A percentile compares a stretch with the other conserved stretches of the same genome.
Evolutionary conservation across 2,888 invertebrate species (phyloP).

Genomic region (Eupithecia pulchellata): DNA sequence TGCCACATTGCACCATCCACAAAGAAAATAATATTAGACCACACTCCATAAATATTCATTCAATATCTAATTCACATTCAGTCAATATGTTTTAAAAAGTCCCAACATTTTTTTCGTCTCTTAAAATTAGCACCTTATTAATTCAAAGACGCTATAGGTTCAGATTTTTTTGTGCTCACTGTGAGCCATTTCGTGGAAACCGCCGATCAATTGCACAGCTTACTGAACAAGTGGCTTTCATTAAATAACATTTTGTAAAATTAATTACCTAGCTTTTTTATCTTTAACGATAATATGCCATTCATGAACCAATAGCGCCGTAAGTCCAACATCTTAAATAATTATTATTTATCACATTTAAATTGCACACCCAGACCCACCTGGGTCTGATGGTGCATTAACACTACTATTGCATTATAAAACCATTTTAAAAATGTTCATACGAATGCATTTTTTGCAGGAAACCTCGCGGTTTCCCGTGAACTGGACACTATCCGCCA

Average conservation of each 20-base stretch:
- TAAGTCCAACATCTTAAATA: slow-evolving; percentile 60
- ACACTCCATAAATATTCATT: slow-evolving; percentile 49
- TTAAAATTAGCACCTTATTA: slow-evolving; percentile 74
- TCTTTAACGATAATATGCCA: not conserved
- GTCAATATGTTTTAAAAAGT: slow-evolving; percentile 42
- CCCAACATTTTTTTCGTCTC: slow-evolving; percentile 37
- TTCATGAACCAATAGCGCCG: slow-evolving; percentile 8
- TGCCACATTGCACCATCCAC: slow-evolving; percentile 46
- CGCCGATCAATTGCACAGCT: not conserved
- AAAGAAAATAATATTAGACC: slow-evolving; percentile 47
- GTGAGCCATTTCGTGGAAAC: not conserved
- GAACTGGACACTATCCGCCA: slow-evolving; percentile 73
- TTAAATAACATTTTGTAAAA: not conserved
- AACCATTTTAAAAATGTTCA: slow-evolving; percentile 58
- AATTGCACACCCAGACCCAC: slow-evolving; percentile 77
- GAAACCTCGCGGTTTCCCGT: slow-evolving; percentile 57
- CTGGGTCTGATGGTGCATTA: slow-evolving; percentile 54
- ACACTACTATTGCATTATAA: slow-evolving; percentile 43
- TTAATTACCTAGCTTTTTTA: not conserved
- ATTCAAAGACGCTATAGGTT: slow-evolving; percentile 40
- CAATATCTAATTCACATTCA: slow-evolving; percentile 41
- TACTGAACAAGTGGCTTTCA: not conserved
- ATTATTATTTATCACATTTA: slow-evolving; percentile 74
- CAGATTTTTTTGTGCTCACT: not conserved
- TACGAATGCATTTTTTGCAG: slow-evolving; percentile 53